These are phyloP conservation scores for Eulemur rubriventer DNA, from an alignment of 2,797 vertebrate genomes.

Conservation along the genomic window DNA sequence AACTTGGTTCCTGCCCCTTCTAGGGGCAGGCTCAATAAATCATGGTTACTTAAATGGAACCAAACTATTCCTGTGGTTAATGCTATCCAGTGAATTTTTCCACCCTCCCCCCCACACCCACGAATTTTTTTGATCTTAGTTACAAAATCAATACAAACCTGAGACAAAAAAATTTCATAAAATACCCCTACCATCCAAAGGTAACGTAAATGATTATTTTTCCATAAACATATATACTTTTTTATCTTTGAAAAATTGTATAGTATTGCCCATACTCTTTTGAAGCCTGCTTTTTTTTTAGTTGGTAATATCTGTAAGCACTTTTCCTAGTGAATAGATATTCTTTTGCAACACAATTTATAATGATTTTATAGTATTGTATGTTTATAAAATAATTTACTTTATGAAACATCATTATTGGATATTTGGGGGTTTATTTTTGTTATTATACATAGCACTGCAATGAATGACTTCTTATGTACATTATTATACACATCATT, in stretches of 20 bases:
- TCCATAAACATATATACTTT: not conserved
- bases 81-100: not conserved
- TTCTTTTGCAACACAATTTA: not conserved
- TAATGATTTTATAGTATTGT: not conserved
- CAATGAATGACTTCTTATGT: not conserved
- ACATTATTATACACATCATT: slow-evolving; percentile 4
- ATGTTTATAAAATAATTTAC: slow-evolving; percentile 41
- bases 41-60: not conserved
- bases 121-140: not conserved
- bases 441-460: not conserved
- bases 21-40: slow-evolving; percentile 29
- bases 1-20: not conserved
- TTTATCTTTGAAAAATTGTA: not conserved
- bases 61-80: not conserved
- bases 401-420: slow-evolving; percentile 9
- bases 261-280: not conserved
- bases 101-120: not conserved
- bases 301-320: slow-evolving; percentile 14
- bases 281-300: slow-evolving; percentile 15
- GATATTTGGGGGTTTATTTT: not conserved
- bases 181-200: not conserved
- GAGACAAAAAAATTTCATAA: slow-evolving; percentile 30
- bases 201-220: slow-evolving; percentile 45
- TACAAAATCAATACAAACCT: not conserved
- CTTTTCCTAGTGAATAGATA: slow-evolving; percentile 26